Conservation (phyloP, 92 coral and sea anemone genomes). For the Heliopora coerulea region DNA sequence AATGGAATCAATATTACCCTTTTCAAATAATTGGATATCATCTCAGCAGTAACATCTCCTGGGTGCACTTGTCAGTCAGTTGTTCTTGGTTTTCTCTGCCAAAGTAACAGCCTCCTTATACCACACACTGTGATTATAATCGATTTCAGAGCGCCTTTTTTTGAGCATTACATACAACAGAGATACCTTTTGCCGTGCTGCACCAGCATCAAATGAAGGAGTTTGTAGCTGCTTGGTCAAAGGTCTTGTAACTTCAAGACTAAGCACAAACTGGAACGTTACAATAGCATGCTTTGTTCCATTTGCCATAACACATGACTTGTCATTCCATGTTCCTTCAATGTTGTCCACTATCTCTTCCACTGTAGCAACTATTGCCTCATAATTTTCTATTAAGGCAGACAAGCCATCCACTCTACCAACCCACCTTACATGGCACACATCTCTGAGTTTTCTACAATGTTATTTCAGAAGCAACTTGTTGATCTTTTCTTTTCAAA, state of each 20-base stretch:
- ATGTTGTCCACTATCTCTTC: too few species aligned
- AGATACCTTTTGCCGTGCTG: neutral
- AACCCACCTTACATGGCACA: too few species aligned
- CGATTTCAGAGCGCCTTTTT: neutral
- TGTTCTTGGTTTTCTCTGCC: neutral
- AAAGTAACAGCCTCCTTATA: neutral
- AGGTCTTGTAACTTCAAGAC: conserved; percentile 14
- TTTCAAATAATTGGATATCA: neutral
- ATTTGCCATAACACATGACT: too few species aligned
- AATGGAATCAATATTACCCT: neutral
- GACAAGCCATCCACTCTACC: too few species aligned
- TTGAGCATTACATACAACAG: neutral
- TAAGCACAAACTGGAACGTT: too few species aligned
- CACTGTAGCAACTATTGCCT: too few species aligned
- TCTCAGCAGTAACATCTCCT: neutral
- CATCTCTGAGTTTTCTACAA: too few species aligned
- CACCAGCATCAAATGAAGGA: neutral
- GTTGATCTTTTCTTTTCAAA: too few species aligned
- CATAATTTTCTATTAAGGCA: too few species aligned
- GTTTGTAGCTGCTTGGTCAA: neutral
- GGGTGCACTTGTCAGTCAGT: neutral
- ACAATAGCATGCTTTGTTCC: too few species aligned
- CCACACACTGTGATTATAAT: neutral
- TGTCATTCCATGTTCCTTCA: too few species aligned
- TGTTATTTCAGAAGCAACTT: too few species aligned